Evolutionary conservation across 2,888 invertebrate species (phyloP).

Genomic region (Pemphredon lugubris): DNA sequence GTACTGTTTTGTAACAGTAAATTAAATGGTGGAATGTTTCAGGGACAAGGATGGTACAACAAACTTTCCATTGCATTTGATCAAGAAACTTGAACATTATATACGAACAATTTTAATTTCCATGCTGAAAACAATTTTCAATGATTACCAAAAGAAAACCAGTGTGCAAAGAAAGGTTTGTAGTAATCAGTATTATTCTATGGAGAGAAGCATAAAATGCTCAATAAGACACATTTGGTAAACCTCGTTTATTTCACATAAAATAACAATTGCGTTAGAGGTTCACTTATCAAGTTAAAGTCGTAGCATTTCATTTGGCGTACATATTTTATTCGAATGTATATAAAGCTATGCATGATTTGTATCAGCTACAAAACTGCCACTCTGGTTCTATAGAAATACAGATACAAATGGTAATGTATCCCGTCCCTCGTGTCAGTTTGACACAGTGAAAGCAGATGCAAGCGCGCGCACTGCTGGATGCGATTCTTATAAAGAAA

Average conservation of each 20-base stretch:
- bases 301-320: neutral
- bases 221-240: conserved; percentile 5
- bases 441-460: too few relatives aligned
- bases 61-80: conserved; percentile 42
- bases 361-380: too few relatives aligned
- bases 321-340: conserved; percentile 5
- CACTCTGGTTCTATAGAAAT: too few relatives aligned
- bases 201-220: conserved; percentile 2
- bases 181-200: conserved; percentile 27
- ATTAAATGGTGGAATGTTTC: conserved; percentile 57
- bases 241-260: conserved; percentile 27
- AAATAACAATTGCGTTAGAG: conserved; percentile 28
- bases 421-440: too few relatives aligned
- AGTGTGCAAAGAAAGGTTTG: conserved; percentile 44
- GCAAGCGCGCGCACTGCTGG: too few relatives aligned
- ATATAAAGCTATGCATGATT: too few relatives aligned
- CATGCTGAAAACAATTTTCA: conserved; percentile 13
- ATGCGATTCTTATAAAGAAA: too few relatives aligned
- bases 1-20: conserved; percentile 14
- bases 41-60: conserved; percentile 47
- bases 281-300: conserved; percentile 2
- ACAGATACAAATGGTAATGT: too few relatives aligned
- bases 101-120: conserved; percentile 29
- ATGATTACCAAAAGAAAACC: conserved; percentile 6
- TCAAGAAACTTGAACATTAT: conserved; percentile 41